These are phyloP conservation scores for Chlorodrepanis virens DNA, from an alignment of 2,113 vertebrate species.

Conservation along the genomic window DNA sequence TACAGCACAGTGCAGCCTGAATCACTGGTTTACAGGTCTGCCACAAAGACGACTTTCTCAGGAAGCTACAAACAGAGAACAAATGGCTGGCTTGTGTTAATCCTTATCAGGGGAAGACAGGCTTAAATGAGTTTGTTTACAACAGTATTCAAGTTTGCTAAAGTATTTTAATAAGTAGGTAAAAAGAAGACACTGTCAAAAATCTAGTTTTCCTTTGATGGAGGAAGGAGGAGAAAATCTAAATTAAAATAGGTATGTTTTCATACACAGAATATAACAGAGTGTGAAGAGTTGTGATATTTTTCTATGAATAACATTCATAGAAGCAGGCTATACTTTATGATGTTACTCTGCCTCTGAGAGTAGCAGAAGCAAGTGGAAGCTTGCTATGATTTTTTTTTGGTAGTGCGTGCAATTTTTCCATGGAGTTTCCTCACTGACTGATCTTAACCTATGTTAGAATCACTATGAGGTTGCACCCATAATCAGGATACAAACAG, in stretches of 20 bases:
- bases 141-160: background rate
- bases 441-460: background rate
- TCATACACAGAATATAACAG: background rate
- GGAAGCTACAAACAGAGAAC: background rate
- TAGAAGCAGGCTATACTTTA: background rate
- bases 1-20: background rate
- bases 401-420: background rate
- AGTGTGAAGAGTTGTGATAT: background rate
- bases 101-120: slow-evolving; percentile 36
- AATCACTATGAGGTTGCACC: background rate
- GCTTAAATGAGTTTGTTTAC: background rate
- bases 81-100: background rate
- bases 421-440: background rate
- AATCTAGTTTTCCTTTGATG: background rate
- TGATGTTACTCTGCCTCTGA: background rate
- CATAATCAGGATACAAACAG: background rate
- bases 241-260: background rate
- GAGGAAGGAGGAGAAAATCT: background rate
- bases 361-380: background rate
- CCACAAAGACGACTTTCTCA: background rate
- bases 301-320: background rate
- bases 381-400: background rate
- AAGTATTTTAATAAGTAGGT: slow-evolving; percentile 3
- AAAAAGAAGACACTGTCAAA: background rate
- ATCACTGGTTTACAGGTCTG: background rate